Base-by-base conservation (phyloP, 2,113 vertebrate species). In the Accipiter cooperii region DNA sequence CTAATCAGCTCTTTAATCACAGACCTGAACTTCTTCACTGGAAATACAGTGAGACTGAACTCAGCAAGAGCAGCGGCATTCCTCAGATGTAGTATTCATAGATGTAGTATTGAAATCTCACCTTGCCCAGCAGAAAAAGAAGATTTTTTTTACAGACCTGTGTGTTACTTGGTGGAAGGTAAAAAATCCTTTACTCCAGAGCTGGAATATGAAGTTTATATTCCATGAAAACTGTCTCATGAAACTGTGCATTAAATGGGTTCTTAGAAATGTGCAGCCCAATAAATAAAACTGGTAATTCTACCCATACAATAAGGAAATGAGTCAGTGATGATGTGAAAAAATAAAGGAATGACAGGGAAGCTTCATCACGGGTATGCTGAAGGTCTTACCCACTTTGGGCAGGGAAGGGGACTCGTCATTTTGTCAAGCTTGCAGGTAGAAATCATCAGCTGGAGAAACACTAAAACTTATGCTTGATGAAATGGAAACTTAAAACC, bases 401-500 rank as follows among this genome's bases (percentile, higher is more conserved):
- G 54, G 47, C 26, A 64, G 44, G 36, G 36, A 73, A 87, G 17
- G 51, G 31, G 70, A 31, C 33, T 44, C 65, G 77, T 31, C 22
- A 4, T 64, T 90, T 83, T 57, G 40, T 69, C 42, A 58, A 20
- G 44, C 70, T 68, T 77, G 76, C 61, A 22, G n/a, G 78, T 38
- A 81, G 78, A 87, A 94, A 87, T 74, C 74, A 28, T 31, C 34
- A 58, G 38, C 86, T 87, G 66, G 54, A 74, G 66, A 83, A 86
- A 33, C 65, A 58, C 64, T 73, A 91, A 74, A 89, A 95, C 44
- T 69, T 84, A 44, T 1, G 17, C 84, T 68, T 76, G 87, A 81
- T 82, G 91, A 84, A 94, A 94, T 90, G 55, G 82, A 90, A 90
- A 91, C 86, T 77, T 87, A 96, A 97, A 78, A 7, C 61, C 55